Conservation (phyloP, 2,113 vertebrate species). For the Oncorhynchus masou region DNA sequence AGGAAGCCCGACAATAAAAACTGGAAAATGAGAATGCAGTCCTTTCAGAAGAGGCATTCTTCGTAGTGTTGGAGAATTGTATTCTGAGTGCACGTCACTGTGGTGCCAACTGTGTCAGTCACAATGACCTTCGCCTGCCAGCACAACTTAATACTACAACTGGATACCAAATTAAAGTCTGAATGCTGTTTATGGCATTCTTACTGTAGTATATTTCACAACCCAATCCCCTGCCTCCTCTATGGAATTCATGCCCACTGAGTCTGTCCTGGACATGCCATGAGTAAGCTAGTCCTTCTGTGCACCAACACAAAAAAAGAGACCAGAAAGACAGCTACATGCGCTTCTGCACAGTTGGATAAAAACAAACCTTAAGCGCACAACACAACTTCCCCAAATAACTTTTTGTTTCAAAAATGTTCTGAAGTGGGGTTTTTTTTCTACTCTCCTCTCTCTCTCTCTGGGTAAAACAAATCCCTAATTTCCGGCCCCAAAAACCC, state of each 20-base stretch:
- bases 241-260: constrained; percentile 68
- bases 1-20: constrained; percentile 73
- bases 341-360: constrained; percentile 77
- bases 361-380: constrained; percentile 79
- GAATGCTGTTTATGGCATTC: background rate
- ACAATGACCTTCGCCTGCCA: constrained; percentile 73
- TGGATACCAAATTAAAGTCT: background rate
- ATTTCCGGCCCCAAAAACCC: constrained; percentile 47
- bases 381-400: constrained; percentile 75
- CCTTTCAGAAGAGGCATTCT: constrained; percentile 59
- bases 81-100: constrained; percentile 19
- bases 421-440: constrained; percentile 57
- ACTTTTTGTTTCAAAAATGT: constrained; percentile 55
- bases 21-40: constrained; percentile 62
- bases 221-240: constrained; percentile 62
- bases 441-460: constrained; percentile 63
- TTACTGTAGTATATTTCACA: constrained; percentile 72
- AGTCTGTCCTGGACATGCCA: constrained; percentile 73
- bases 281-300: constrained; percentile 64
- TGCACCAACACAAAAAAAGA: constrained; percentile 66
- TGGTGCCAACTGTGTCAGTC: constrained; percentile 67
- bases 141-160: constrained; percentile 52
- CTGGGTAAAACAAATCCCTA: constrained; percentile 71
- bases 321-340: constrained; percentile 71
- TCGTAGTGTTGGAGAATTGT: constrained; percentile 36